Evolutionary conservation across 2,888 invertebrate species (phyloP), one percentile per base, ranked within the genome.

Genomic region (Anoncus sp.): DNA sequence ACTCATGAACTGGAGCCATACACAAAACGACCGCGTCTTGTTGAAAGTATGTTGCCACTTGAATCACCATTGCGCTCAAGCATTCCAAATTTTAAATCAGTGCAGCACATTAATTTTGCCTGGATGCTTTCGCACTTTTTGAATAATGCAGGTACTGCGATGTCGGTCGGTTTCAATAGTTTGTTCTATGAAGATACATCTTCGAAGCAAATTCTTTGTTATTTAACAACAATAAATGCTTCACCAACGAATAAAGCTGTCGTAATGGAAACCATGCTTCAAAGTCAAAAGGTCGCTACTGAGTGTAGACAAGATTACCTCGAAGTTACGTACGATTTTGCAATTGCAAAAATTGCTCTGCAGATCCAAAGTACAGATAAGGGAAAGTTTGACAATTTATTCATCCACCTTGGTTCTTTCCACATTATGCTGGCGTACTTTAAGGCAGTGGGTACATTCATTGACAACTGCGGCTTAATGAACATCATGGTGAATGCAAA

Each of bases 351-450:
- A 83, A 45, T 83, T 0, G 85, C 83, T 10, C 16, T 80, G 1
- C 82, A 84, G 63, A 83, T 86, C 16, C 86, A 86, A 83, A 22
- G 73, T 16, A 69, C 43, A 0, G 81, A 85, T 62, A 67, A 66
- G 49, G 82, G 82, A 0, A 40, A 16, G 40, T 86, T 82, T 78
- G 69, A 84, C 31, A 75, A 82, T 57, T 10, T 85, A 24, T 86
- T 85, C 45, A 83, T 87, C 24, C 82, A 85, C 65, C 40, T 85
- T 1, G 86, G 85, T 0, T 24, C 74, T 1, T 87, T 87, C 60
- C 84, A 87, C 45, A 80, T 83, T 5, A 73, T 79, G 81, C 70
- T 85, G 76, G 59, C 82, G 12, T 82, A 65, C 75, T 83, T 84
- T 47, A 82, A 82, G 71, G 76, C 81, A 24, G 43, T 82, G 12